Conservation (phyloP, 2,797 vertebrate species). For the Fratercula arctica region DNA sequence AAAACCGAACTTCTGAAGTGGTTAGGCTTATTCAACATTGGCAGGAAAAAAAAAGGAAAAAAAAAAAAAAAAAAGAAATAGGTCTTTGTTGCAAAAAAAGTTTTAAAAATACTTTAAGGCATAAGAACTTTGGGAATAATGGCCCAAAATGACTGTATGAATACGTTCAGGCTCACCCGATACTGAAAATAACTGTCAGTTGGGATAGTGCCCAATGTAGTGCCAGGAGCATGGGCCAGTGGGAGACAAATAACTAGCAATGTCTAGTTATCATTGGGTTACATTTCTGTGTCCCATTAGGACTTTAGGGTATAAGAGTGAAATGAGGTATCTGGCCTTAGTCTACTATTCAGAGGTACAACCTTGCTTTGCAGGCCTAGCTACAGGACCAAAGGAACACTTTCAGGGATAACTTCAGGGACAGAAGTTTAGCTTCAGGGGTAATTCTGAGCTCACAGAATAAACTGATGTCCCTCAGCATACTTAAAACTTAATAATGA, state of each 20-base stretch:
- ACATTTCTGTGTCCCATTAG: not conserved
- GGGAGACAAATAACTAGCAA: not conserved
- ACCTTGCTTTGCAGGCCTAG: not conserved
- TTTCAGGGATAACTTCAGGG: not conserved
- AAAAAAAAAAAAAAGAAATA: no score
- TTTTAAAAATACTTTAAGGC: not conserved
- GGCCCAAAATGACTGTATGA: not conserved
- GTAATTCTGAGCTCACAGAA: not conserved
- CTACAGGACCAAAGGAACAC: rapidly evolving
- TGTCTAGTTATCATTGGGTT: not conserved
- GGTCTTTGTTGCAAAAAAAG: not conserved
- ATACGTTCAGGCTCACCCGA: rapidly evolving
- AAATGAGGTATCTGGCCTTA: not conserved
- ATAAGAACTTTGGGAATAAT: not conserved
- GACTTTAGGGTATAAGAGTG: not conserved
- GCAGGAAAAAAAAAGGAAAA: no score
- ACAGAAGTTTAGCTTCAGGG: not conserved
- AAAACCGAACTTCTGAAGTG: not conserved
- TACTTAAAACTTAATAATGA: not conserved
- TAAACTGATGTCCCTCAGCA: not conserved
- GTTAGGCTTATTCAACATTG: not conserved
- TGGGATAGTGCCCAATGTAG: not conserved
- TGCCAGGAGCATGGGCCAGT: not conserved
- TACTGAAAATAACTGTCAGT: not conserved
- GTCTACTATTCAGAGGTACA: not conserved